Evolutionary conservation across 2,888 invertebrate species (phyloP).

Genomic region (Osedax frankpressi): DNA sequence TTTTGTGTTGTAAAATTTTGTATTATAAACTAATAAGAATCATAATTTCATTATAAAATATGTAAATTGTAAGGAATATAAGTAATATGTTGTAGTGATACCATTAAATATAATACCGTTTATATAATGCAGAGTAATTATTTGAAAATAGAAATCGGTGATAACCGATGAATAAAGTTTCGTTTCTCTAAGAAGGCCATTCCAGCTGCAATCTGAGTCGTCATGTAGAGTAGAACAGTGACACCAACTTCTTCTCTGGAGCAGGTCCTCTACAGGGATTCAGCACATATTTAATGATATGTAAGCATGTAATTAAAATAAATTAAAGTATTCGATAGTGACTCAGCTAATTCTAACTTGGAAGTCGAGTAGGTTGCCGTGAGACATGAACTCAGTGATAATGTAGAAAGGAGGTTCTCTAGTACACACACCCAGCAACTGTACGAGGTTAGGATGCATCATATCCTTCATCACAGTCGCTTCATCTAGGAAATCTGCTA

Average conservation of each 20-base stretch:
- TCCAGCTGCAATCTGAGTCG: constrained; percentile 96
- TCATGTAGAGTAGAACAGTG: constrained; percentile 93
- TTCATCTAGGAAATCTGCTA: constrained; percentile 82
- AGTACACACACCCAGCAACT: constrained; percentile 64
- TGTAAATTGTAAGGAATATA: too few relatives aligned
- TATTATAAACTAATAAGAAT: too few relatives aligned
- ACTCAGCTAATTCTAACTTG: too few relatives aligned
- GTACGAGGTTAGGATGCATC: constrained; percentile 96
- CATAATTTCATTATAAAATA: too few relatives aligned
- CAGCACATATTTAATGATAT: too few relatives aligned
- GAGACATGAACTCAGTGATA: constrained; percentile 97
- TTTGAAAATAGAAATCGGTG: too few relatives aligned
- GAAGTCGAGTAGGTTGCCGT: constrained; percentile 92
- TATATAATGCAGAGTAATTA: too few relatives aligned
- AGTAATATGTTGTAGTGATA: too few relatives aligned
- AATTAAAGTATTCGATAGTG: too few relatives aligned
- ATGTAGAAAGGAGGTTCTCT: constrained; percentile 94
- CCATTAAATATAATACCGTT: too few relatives aligned
- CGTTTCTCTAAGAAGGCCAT: constrained; percentile 95
- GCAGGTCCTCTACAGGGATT: constrained; percentile 49
- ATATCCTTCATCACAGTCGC: constrained; percentile 99
- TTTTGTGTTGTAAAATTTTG: too few relatives aligned
- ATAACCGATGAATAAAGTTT: constrained; percentile 66
- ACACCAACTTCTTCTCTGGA: constrained; percentile 68
- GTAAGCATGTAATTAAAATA: too few relatives aligned